Base-by-base conservation (phyloP, 2,888 invertebrate species). In the Rotaria magnacalcarata region DNA sequence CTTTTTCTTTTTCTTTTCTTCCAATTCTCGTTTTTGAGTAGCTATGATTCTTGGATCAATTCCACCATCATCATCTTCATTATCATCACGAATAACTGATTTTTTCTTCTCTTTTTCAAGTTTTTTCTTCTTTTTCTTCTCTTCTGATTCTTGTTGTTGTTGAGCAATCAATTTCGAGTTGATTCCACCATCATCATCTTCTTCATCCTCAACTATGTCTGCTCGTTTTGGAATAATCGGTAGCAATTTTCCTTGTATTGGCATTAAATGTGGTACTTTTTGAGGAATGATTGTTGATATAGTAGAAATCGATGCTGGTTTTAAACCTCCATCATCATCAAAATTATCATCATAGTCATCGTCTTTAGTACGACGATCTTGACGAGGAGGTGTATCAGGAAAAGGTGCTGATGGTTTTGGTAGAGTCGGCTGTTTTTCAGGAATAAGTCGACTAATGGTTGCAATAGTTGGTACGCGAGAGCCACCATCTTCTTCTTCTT, bases 291-390 rank as follows among this genome's bases (percentile, higher is more conserved):
- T 34, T 47, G 43, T 80, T 21, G 41, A 41, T 41, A 80, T 80
- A 47, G 75, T 24, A 80, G 75, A 7, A 43, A 24, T 24, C 0
- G 75, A 47, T 47, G 5, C 7, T 47, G 47, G 75, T 47, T 47
- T 47, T 47, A 80, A 47, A 8, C 75, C 75, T 8, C 75, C 75
- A 19, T 80, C 75, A 47, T 80, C 75, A n/a, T 80, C 75, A 43
- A 75, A 43, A 24, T 80, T 5, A 41, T 47, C 75, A 0, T 80
- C 75, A 47, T 80, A 6, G 8, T 47, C 75, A 3, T 47, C 24
- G 5, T 80, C n/a, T 10, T 75, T 10, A n/a, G n/a, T 8, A 10
- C 34, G 19, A 34, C 34, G 67, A 34, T 67, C 67, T 67, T 1
- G 3, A 27, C 67, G 67, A 2, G 11, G 11, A 5, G 67, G 67